Base-by-base conservation (phyloP, 2,797 vertebrate genomes). In the Hybognathus amarus region DNA sequence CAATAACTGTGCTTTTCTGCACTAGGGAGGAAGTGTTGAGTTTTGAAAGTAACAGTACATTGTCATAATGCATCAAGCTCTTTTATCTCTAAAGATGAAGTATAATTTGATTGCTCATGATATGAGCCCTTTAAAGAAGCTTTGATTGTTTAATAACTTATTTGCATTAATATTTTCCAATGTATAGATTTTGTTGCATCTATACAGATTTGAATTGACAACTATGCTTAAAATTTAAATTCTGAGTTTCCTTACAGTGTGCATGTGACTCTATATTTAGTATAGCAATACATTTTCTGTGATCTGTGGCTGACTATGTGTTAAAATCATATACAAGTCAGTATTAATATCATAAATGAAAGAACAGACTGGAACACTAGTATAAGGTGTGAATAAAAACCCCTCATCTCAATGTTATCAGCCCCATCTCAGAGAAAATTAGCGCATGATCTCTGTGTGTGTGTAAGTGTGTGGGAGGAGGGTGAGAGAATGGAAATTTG, bases 401-500 rank as follows among this genome's bases (percentile, higher is more conserved):
- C n/a, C 13, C 27, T 45, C 30, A 67, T 61, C 64, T 84, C n/a
- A 77, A 77, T 77, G 66, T 83, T 84, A 81, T 80, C 82, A 79
- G 77, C 78, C 54, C 38, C 83, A 83, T 87, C 77, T 83, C 64
- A 80, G 27, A 85, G 77, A 81, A 74, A 40, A 85, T 59, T 67
- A 69, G 68, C 70, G 47, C 77, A 85, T 74, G 81, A 73, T 79
- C 45, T 73, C n/a, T 70, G 17, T 77, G 73, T 59, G 67, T 64
- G 45, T 83, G 90, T 92, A 93, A 91, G 87, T 94, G 95, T 77
- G 94, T 95, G 93, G 95, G 96, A 90, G 94, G 94, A 87, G 92
- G 90, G 91, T 88, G 83, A 86, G 86, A 89, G 90, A 94, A 86
- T 92, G 91, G 92, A 94, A 94, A 95, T 94, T 93, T 95, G 92